phyloP scores from a whole-genome alignment of 2,113 vertebrate species.

The Diphyllodes magnificus region DNA sequence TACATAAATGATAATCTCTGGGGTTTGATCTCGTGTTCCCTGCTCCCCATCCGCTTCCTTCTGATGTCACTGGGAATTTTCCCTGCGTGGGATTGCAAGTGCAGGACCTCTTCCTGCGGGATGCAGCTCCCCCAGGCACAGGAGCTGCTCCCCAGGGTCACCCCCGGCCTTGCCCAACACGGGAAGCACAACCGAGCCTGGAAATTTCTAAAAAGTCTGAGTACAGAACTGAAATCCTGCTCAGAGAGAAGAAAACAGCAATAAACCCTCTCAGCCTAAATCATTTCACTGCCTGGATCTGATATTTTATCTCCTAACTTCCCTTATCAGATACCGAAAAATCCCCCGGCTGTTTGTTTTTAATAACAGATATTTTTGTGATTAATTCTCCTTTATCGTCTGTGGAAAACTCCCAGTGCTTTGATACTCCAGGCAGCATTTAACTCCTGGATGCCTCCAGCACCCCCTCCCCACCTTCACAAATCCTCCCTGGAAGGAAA shows the following conservation, averaged over 20 bases:
- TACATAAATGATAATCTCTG: neutral
- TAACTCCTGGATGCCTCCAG: neutral
- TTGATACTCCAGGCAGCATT: neutral
- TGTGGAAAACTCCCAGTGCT: neutral
- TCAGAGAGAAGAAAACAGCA: neutral
- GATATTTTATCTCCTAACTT: neutral
- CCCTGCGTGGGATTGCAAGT: neutral
- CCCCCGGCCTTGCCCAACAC: accelerated
- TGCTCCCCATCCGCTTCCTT: neutral
- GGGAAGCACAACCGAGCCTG: neutral
- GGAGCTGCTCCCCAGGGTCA: neutral
- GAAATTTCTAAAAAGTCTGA: neutral
- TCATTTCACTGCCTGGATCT: neutral
- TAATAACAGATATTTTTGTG: neutral
- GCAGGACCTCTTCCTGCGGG: neutral
- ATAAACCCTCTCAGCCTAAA: neutral
- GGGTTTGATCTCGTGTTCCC: neutral
- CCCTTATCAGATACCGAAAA: neutral
- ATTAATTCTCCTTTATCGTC: neutral
- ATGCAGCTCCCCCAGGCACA: neutral
- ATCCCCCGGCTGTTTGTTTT: neutral
- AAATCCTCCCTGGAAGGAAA: neutral
- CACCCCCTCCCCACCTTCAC: neutral
- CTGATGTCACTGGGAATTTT: neutral
- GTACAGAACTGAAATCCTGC: neutral